Base-by-base conservation (phyloP, 2,797 vertebrate genomes). In the Malurus splendens region DNA sequence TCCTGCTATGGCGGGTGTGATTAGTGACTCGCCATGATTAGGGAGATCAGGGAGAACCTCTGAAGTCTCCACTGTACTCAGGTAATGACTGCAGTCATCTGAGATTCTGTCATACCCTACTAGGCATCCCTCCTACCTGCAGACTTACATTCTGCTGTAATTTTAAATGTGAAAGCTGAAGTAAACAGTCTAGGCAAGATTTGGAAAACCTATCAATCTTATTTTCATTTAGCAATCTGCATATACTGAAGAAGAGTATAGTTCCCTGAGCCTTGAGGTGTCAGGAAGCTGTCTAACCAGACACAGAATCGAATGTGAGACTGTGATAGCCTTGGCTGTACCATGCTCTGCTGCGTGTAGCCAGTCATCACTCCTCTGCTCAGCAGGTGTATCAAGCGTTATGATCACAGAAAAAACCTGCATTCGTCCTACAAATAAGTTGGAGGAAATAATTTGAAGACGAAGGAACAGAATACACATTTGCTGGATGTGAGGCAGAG, bases 331-430 rank as follows among this genome's bases (percentile, higher is more conserved):
- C 32, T 60, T 70, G 44, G 25, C n/a, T 70, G 25, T 56, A 25
- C 20, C 30, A 4, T 4, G 9, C 14, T 70, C 12, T 73, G 18
- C 55, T 56, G 38, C 6, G 2, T 42, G 12, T 32, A 82, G 54
- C 47, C 3, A 11, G 25, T 56, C 62, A 47, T 79, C 44, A 14
- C 13, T 73, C 6, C 36, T 60, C 33, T 82, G 33, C 51, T 77
- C 48, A 44, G 42, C 23, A 44, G 36, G 22, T 32, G 17, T 7
- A n/a, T 51, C 45, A 41, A 59, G 33, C 2, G 1, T 39, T 77
- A 27, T 0, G 0, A 38, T 32, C 36, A 54, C n/a, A 82, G n/a
- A 45, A 72, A 41, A 41, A 48, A 28, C 8, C 28, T 8, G 10
- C 6, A 16, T 59, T 47, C 7, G 0, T 73, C n/a, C 25, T 64